Base-by-base conservation (phyloP, 2,797 vertebrate species). In the Dendrocincla tyrannina region DNA sequence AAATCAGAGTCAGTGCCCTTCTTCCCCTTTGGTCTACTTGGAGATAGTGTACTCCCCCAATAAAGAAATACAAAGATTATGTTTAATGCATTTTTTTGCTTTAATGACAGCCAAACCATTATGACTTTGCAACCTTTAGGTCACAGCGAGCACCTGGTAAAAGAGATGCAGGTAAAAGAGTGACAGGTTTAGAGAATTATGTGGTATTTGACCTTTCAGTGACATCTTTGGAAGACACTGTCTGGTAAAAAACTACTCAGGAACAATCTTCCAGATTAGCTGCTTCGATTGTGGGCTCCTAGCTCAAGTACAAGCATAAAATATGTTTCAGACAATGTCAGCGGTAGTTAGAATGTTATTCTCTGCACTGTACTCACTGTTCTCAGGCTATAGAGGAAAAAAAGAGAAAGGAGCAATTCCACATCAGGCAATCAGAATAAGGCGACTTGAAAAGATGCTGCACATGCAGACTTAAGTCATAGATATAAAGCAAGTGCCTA, bases 271-370 rank as follows among this genome's bases (percentile, higher is more conserved):
- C 22, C 77, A 73, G 47, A 56, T 85, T 44, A 64, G 42, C n/a
- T 89, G 44, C 37, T 87, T 93, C 70, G 56, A 74, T 44, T 91
- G 47, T 32, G 17, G 41, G 28, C 13, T 92, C 80, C 63, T 60
- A 59, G 50, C 62, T 79, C 79, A 88, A 49, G 17, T 68, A 49
- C 44, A 68, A 64, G 27, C 5, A 66, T 11, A 73, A 81, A 92
- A 66, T 28, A 7, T 46, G 4, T 75, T 91, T 93, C 52, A 73
- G 75, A 73, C 18, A 37, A 25, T 2, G 20, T n/a, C 11, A 46
- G 12, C 2, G 1, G 11, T 37, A 37, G 20, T 49, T 79, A 50
- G 24, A 66, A 13, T 27, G 28, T 19, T 84, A 64, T 23, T 79
- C 58, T 77, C 37, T 41, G 33, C 15, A 30, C 18, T 30, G 8